These are phyloP conservation scores for Pterostichus niger DNA, from an alignment of 2,888 invertebrate species.

Conservation along the genomic window DNA sequence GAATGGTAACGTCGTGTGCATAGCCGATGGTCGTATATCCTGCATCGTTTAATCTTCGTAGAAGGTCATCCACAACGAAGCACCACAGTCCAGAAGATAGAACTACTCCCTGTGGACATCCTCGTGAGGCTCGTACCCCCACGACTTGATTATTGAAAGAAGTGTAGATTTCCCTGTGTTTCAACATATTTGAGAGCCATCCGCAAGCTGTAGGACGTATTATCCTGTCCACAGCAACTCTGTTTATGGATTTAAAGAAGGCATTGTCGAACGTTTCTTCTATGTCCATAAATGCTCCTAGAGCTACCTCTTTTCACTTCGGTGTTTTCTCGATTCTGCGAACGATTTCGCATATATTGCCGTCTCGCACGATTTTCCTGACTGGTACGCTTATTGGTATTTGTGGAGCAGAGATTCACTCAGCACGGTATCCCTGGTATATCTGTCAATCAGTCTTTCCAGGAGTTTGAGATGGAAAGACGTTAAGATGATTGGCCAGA, in stretches of 20 bases:
- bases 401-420: no score
- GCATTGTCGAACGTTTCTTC: constrained; percentile 70
- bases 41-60: background rate
- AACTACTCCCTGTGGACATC: constrained; percentile 4
- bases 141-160: background rate
- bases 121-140: background rate
- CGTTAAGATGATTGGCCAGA: no score
- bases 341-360: background rate
- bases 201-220: background rate
- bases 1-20: background rate
- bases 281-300: constrained; percentile 68
- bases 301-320: background rate
- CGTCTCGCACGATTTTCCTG: background rate
- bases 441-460: background rate
- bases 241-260: constrained; percentile 62
- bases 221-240: constrained; percentile 7
- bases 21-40: constrained; percentile 5
- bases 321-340: background rate
- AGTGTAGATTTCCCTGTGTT: background rate
- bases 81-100: background rate
- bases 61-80: background rate
- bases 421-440: background rate
- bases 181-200: background rate
- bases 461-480: no score
- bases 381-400: background rate